Base-by-base conservation (phyloP, 2,888 invertebrate genomes). In the Yponomeuta cagnagella region DNA sequence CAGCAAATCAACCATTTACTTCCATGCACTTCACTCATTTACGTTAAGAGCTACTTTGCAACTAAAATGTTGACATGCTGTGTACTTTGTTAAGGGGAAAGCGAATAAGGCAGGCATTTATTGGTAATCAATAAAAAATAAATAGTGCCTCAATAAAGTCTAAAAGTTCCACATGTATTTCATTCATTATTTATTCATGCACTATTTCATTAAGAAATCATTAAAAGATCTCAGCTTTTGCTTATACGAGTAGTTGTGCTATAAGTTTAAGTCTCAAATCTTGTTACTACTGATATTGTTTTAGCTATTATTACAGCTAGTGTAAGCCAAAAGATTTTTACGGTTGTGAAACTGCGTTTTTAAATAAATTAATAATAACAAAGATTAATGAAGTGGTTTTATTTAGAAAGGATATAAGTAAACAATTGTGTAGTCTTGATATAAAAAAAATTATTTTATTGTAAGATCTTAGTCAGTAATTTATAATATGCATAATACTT, bases 311-410 rank as follows among this genome's bases (percentile, higher is more conserved):
- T 10, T 58, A 58, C 52, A 15, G n/a, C 33, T 69, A 69, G 69
- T 33, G 48, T 72, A 74, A 73, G 73, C 75, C 74, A 75, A 76
- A 74, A 15, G 5, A 73, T 74, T 71, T 74, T 70, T 70, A 75
- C 74, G 80, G 80, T 80, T 80, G 80, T 80, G 80, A 80, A 76
- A 74, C 70, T 72, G 68, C 69, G 71, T 72, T 73, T 76, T 74
- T 70, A 70, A 70, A 63, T 63, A 33, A 69, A 69, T 33, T 63
- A 63, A 10, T 63, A 70, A 43, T 33, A 68, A 33, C 48, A 12
- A 15, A 58, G 52, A 58, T 15, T 58, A 3, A 58, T 58, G 15
- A 15, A 58, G 12, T 58, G 15, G 52, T 58, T 58, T 58, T 58
- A 58, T 15, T 58, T 58, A 12, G 3, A 12, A 15, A 5, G 0